These are phyloP conservation scores for Zaprionus lineosus DNA, from an alignment of 2,888 invertebrate species.

Conservation along the genomic window DNA sequence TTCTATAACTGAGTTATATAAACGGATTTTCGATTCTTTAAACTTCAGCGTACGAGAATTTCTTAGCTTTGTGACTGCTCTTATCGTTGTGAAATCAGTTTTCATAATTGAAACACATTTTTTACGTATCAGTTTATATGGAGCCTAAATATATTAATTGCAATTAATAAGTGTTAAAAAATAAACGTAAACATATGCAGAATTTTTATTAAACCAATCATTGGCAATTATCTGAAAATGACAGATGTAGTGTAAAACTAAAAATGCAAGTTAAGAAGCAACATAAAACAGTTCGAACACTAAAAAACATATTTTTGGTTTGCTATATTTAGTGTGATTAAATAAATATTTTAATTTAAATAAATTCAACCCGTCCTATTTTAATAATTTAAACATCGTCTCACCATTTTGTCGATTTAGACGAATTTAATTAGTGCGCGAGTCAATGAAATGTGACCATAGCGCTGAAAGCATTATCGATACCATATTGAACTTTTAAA, in stretches of 20 bases:
- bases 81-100: conserved; percentile 38
- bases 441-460: background rate
- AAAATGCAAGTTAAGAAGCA: conserved; percentile 39
- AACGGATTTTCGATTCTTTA: too few relatives aligned
- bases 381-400: too few relatives aligned
- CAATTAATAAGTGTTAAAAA: conserved; percentile 25
- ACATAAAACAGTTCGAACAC: conserved; percentile 29
- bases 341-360: conserved; percentile 71
- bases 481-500: background rate
- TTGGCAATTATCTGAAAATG: conserved; percentile 41
- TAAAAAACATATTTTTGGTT: conserved; percentile 57
- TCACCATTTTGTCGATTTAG: too few relatives aligned
- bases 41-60: conserved; percentile 9
- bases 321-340: conserved; percentile 72
- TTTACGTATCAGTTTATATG: conserved; percentile 41
- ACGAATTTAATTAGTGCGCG: background rate
- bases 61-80: conserved; percentile 20
- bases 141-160: conserved; percentile 25
- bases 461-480: background rate
- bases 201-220: conserved; percentile 12
- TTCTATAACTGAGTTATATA: conserved; percentile 19
- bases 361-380: too few relatives aligned
- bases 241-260: conserved; percentile 64
- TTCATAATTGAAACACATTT: conserved; percentile 36
- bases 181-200: conserved; percentile 21